Percentiles rank a stretch among this genome's conserved stretches.
Conservation (phyloP, 2,888 invertebrate genomes). For the Elysia crispata region DNA sequence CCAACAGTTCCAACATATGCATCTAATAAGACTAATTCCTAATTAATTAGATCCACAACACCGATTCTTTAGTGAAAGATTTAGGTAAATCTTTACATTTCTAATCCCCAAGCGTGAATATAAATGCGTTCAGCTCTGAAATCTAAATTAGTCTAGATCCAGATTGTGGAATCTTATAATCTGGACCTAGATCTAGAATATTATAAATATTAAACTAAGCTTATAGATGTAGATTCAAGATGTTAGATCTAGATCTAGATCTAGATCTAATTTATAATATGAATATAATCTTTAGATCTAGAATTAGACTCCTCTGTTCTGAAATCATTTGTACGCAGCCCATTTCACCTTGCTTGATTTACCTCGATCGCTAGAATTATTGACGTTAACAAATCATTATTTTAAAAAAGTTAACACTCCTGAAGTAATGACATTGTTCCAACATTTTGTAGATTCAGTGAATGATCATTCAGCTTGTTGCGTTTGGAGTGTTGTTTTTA, state of each 20-base stretch:
- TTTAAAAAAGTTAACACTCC: too few species aligned
- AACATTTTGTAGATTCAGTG: background rate
- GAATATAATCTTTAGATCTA: background rate
- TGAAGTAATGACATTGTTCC: background rate
- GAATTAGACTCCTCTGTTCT: background rate
- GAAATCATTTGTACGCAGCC: background rate
- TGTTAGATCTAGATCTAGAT: constrained; percentile 15
- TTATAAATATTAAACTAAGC: background rate
- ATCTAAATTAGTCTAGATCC: too few species aligned
- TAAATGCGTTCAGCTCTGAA: too few species aligned
- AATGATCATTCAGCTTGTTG: background rate
- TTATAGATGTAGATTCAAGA: background rate
- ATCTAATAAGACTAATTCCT: too few species aligned
- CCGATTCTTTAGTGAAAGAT: too few species aligned
- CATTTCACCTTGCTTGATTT: background rate
- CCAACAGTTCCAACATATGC: too few species aligned
- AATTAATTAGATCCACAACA: too few species aligned
- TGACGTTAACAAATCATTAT: background rate
- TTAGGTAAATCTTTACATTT: too few species aligned
- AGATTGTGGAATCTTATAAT: too few species aligned
- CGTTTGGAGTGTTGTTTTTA: background rate
- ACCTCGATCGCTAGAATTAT: background rate
- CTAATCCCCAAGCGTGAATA: too few species aligned
- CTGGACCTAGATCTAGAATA: too few species aligned
- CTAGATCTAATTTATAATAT: background rate